phyloP scores from a whole-genome alignment of 2,888 invertebrate genomes.

The Shargacucullia verbasci region DNA sequence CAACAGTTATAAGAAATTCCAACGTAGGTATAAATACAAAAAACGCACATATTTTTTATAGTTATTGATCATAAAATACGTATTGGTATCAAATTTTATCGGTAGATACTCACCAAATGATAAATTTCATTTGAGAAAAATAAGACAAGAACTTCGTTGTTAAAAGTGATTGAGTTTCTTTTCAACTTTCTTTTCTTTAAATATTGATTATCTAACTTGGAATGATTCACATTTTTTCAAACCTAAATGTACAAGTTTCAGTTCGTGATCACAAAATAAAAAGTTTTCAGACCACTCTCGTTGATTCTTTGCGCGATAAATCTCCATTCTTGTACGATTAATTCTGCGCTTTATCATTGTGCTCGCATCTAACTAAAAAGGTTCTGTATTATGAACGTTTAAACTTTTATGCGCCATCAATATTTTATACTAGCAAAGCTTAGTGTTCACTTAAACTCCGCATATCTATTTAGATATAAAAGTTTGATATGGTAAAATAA shows the following conservation, averaged over 20 bases:
- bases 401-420: conserved; percentile 42
- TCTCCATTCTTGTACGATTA: conserved; percentile 71
- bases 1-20: too few relatives aligned
- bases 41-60: neutral
- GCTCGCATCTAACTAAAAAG: conserved; percentile 56
- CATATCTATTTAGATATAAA: too few relatives aligned
- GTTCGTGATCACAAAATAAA: conserved; percentile 82
- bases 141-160: conserved; percentile 64
- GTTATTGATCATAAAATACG: conserved; percentile 11
- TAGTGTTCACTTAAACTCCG: neutral
- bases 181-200: conserved; percentile 78
- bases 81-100: conserved; percentile 13
- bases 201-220: conserved; percentile 82
- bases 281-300: conserved; percentile 78
- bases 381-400: conserved; percentile 46
- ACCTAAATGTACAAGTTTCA: conserved; percentile 86
- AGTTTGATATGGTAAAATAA: too few relatives aligned
- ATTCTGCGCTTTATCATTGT: conserved; percentile 67
- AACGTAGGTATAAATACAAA: neutral
- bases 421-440: conserved; percentile 31
- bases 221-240: conserved; percentile 83
- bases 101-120: conserved; percentile 26
- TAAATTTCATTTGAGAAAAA: conserved; percentile 59
- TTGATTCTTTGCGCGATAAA: conserved; percentile 80
- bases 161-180: conserved; percentile 73